phyloP scores from a whole-genome alignment of 1,140 invertebrate genomes.

The Zaprionus inermis region DNA sequence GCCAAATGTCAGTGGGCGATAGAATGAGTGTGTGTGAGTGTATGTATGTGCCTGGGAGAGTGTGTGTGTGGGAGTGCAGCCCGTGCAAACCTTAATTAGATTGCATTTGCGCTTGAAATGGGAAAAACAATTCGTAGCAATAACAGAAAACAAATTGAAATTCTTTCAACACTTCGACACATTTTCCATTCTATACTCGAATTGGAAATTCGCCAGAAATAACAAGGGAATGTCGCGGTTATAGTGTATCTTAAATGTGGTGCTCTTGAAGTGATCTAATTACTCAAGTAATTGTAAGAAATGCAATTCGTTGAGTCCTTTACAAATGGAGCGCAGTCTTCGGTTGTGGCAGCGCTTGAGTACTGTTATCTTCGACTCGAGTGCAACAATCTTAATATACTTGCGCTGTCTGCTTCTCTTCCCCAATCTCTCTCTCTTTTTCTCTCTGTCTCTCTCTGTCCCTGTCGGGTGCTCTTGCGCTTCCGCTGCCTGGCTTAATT shows the following conservation, averaged over 20 bases:
- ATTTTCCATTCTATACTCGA: neutral
- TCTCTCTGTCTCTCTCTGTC: neutral
- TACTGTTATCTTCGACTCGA: conserved; percentile 1
- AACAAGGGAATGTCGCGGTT: neutral
- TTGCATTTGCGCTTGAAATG: conserved; percentile 53
- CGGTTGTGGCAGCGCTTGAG: neutral
- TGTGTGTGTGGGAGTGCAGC: neutral
- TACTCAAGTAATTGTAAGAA: conserved; percentile 2
- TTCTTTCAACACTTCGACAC: conserved; percentile 27
- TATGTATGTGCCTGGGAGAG: too few species aligned
- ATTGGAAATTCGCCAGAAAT: neutral
- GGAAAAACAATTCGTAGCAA: conserved; percentile 50
- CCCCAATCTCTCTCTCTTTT: neutral
- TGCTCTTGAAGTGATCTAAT: neutral
- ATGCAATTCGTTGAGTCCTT: conserved; percentile 5
- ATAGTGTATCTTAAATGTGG: neutral
- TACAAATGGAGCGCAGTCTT: neutral
- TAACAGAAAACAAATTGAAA: conserved; percentile 45
- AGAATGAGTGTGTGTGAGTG: neutral
- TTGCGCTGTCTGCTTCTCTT: neutral
- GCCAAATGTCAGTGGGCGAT: conserved; percentile 1
- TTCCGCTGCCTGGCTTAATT: conserved; percentile 35
- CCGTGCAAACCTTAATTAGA: conserved; percentile 60
- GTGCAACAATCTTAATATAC: conserved; percentile 1
- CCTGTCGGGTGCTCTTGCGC: neutral